phyloP scores from a whole-genome alignment of 1,140 invertebrate genomes.

The Drosophila biarmipes region DNA sequence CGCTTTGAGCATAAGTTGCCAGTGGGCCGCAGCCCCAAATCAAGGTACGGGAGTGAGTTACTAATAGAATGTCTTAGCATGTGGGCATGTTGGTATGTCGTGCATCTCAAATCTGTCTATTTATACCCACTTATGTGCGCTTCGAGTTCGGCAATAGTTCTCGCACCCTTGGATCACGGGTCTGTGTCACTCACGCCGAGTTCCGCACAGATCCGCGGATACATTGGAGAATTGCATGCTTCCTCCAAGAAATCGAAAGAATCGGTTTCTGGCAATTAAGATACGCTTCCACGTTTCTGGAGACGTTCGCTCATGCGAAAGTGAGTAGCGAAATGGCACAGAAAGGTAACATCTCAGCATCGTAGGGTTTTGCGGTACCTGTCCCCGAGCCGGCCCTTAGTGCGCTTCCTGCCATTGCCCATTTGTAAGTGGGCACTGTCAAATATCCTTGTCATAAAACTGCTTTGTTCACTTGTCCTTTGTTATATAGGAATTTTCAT shows the following conservation, averaged over 20 bases:
- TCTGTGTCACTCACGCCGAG: conserved; percentile 30
- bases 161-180: not conserved
- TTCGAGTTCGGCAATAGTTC: conserved; percentile 6
- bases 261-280: not conserved
- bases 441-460: conserved; percentile 59
- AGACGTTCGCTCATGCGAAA: not conserved
- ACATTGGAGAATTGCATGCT: not conserved
- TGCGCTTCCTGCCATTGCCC: conserved; percentile 42
- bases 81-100: conserved; percentile 25
- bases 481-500: conserved; percentile 36
- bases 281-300: not conserved
- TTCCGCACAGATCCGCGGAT: conserved; percentile 6
- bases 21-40: conserved; percentile 14
- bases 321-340: conserved; percentile 2
- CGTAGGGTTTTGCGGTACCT: conserved; percentile 41
- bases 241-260: not conserved
- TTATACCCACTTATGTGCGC: conserved; percentile 18
- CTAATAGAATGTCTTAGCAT: conserved; percentile 47
- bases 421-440: conserved; percentile 13
- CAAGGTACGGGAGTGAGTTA: conserved; percentile 21
- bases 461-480: conserved; percentile 46
- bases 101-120: conserved; percentile 37
- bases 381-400: conserved; percentile 19
- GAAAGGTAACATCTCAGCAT: conserved; percentile 1
- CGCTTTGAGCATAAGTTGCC: conserved; percentile 46